These are phyloP conservation scores for Papilio glaucus DNA, from an alignment of 1,140 invertebrate species.

Conservation along the genomic window DNA sequence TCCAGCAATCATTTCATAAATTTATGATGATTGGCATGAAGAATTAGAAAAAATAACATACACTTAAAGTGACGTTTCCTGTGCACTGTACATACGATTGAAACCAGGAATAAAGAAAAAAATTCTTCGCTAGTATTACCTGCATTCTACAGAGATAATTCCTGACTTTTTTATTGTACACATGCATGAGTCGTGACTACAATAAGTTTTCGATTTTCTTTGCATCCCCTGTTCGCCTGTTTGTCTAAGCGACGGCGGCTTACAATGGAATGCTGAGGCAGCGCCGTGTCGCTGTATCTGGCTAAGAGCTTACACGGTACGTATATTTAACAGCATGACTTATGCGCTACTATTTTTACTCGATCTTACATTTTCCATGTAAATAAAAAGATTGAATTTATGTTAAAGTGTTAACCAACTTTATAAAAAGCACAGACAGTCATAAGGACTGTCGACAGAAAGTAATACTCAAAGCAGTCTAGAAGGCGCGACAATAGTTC, in stretches of 20 bases:
- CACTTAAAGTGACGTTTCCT: too few relatives aligned
- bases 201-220: slow-evolving; percentile 49
- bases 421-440: too few relatives aligned
- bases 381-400: too few relatives aligned
- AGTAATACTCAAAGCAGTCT: too few relatives aligned
- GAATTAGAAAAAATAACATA: too few relatives aligned
- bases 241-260: slow-evolving; percentile 55
- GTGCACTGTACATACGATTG: too few relatives aligned
- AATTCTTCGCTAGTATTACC: not conserved
- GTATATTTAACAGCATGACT: slow-evolving; percentile 38
- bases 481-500: too few relatives aligned
- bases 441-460: too few relatives aligned
- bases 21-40: too few relatives aligned
- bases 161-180: slow-evolving; percentile 3
- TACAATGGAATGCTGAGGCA: slow-evolving; percentile 50
- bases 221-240: slow-evolving; percentile 51
- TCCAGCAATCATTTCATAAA: too few relatives aligned
- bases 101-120: not conserved
- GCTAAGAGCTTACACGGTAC: slow-evolving; percentile 43
- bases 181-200: slow-evolving; percentile 26
- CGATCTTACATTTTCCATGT: too few relatives aligned
- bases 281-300: slow-evolving; percentile 51
- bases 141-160: not conserved
- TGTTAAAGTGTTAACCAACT: too few relatives aligned
- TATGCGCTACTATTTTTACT: slow-evolving; percentile 32